A percentile compares a stretch with the other conserved stretches of the same genome.
Evolutionary conservation across 2,113 vertebrate species (phyloP).

Genomic region (Ancistrus triradiatus): DNA sequence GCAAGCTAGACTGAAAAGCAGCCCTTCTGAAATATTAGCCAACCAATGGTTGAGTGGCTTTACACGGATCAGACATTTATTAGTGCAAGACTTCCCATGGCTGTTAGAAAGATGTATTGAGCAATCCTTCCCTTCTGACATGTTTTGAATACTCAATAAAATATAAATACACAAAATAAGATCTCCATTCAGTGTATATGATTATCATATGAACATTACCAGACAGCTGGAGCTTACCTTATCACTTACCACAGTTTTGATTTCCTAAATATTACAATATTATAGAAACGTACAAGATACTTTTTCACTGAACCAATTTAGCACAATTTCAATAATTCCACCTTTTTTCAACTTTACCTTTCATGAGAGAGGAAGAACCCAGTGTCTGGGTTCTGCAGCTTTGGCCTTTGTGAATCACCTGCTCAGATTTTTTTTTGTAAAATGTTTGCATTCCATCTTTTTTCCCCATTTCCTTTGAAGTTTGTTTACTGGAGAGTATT

Average conservation of each 20-base stretch:
- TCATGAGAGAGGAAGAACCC: conserved; percentile 47
- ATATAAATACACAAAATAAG: no score
- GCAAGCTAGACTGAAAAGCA: conserved; percentile 18
- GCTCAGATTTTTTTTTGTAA: conserved; percentile 49
- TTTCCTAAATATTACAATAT: conserved; percentile 42
- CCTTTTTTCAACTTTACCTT: conserved; percentile 40
- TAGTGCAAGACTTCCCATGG: no score
- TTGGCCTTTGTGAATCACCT: conserved; percentile 59
- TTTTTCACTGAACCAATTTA: background rate
- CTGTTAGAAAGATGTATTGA: no score
- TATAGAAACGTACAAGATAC: background rate
- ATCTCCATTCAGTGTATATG: no score
- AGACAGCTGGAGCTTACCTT: no score
- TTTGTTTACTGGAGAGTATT: no score
- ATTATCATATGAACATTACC: no score
- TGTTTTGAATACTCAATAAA: no score
- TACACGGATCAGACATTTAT: no score
- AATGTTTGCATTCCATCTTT: no score
- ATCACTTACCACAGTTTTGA: conserved; percentile 48
- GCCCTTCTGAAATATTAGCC: conserved; percentile 39
- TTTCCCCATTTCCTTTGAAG: conserved; percentile 24
- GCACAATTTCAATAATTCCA: background rate
- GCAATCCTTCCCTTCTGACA: no score
- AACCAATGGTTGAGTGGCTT: no score
- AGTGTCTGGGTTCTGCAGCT: conserved; percentile 58